phyloP scores from a whole-genome alignment of 2,888 invertebrate genomes.

The Argyra leucocephala region DNA sequence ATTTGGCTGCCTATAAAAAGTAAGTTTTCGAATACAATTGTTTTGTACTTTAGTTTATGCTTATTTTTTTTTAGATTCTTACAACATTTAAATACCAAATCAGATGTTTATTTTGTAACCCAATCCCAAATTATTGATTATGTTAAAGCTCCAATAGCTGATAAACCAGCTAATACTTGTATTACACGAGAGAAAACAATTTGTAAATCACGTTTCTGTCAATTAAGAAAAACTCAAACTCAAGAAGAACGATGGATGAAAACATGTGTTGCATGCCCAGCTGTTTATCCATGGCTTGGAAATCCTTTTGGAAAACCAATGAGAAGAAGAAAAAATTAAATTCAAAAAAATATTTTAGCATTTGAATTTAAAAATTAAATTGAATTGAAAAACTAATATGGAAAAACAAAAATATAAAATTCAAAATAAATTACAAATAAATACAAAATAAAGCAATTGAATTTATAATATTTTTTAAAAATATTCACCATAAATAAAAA shows the following conservation, averaged over 20 bases:
- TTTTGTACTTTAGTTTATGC: neutral
- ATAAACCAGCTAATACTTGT: slow-evolving; percentile 35
- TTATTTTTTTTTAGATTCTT: slow-evolving; percentile 46
- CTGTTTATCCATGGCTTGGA: slow-evolving; percentile 48
- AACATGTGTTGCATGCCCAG: slow-evolving; percentile 46
- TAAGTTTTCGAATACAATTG: slow-evolving; percentile 21
- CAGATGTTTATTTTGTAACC: slow-evolving; percentile 52
- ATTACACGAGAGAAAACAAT: slow-evolving; percentile 28
- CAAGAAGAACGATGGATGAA: slow-evolving; percentile 45
- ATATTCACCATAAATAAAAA: no score
- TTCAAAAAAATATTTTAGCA: no score
- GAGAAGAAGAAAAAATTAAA: neutral
- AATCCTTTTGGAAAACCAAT: slow-evolving; percentile 44
- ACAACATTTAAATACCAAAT: slow-evolving; percentile 45
- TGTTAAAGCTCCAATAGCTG: slow-evolving; percentile 33
- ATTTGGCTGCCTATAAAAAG: slow-evolving; percentile 46
- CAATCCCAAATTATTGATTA: slow-evolving; percentile 35
- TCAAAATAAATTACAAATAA: no score
- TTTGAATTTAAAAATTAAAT: no score
- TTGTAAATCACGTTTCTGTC: slow-evolving; percentile 34
- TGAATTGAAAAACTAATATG: slow-evolving; percentile 35
- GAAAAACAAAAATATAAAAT: neutral
- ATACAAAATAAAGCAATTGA: no score
- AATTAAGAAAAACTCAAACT: slow-evolving; percentile 31
- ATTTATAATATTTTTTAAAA: no score